phyloP scores from a whole-genome alignment of 2,797 vertebrate genomes.

The Lepilemur septentrionalis region DNA sequence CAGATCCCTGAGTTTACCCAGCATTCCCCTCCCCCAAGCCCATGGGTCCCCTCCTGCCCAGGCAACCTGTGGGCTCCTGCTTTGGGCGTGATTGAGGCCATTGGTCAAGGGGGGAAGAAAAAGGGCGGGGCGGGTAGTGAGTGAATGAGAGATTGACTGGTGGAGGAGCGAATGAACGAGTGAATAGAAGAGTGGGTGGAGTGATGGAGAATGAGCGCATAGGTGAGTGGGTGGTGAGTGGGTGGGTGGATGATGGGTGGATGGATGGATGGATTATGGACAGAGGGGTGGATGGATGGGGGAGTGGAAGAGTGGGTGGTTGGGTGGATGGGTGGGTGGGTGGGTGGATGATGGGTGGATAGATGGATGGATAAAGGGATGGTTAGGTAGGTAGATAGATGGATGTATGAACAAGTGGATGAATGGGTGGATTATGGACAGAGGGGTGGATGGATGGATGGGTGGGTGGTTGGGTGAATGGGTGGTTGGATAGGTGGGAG shows the following conservation, averaged over 20 bases:
- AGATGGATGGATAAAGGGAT: too few relatives aligned
- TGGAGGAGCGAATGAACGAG: background rate
- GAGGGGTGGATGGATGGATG: accelerated
- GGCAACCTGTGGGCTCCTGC: background rate
- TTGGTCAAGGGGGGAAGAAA: background rate
- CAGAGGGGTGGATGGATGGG: background rate
- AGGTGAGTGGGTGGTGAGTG: too few relatives aligned
- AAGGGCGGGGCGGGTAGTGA: background rate
- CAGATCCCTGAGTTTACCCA: background rate
- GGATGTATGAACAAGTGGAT: accelerated
- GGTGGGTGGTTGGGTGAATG: background rate
- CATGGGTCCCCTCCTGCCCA: background rate
- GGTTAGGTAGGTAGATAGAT: accelerated
- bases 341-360: background rate
- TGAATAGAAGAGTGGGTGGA: background rate
- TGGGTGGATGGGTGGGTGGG: too few relatives aligned
- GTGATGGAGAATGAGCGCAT: accelerated
- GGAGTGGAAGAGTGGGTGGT: too few relatives aligned
- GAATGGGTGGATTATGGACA: too few relatives aligned
- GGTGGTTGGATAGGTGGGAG: accelerated
- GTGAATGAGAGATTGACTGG: background rate
- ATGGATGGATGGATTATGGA: background rate
- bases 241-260: too few relatives aligned
- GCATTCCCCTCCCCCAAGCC: background rate
- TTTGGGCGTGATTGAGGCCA: constrained; percentile 36